Percentiles rank a stretch among this genome's conserved stretches.
These are phyloP conservation scores for Drosophila testacea DNA, from an alignment of 2,888 invertebrate genomes.

Conservation along the genomic window DNA sequence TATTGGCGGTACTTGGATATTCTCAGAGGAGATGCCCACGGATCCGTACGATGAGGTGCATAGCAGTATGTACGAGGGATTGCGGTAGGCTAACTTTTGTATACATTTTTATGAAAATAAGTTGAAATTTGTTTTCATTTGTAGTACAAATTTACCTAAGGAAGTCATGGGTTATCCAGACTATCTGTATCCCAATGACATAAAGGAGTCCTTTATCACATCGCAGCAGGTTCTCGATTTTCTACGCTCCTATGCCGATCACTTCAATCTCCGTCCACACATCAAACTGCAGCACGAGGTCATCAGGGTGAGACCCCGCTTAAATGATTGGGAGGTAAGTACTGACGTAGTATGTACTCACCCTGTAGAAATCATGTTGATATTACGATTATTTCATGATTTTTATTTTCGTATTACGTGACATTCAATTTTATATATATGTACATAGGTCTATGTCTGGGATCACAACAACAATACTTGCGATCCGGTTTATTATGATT, in stretches of 20 bases:
- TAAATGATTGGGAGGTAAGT: conserved; percentile 88
- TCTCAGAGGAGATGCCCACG: conserved; percentile 90
- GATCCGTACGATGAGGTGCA: conserved; percentile 93
- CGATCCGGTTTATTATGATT: conserved; percentile 89
- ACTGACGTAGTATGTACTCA: conserved; percentile 39
- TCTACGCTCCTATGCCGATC: conserved; percentile 90
- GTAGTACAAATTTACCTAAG: conserved; percentile 96
- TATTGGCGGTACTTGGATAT: conserved; percentile 98
- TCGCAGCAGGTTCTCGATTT: conserved; percentile 91
- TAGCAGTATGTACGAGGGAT: conserved; percentile 96
- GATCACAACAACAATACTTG: conserved; percentile 75
- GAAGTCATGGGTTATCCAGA: conserved; percentile 97
- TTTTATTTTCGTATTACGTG: conserved; percentile 9
- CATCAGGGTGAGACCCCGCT: conserved; percentile 86
- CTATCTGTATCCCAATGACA: conserved; percentile 89
- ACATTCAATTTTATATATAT: background rate
- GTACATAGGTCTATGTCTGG: conserved; percentile 77
- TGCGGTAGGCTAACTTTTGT: conserved; percentile 88
- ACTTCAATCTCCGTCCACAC: conserved; percentile 88
- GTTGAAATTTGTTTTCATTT: background rate
- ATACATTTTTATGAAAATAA: background rate
- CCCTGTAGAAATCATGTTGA: conserved; percentile 3
- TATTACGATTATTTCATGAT: conserved; percentile 9
- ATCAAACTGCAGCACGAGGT: conserved; percentile 89
- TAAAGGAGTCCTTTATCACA: conserved; percentile 90